These are phyloP conservation scores for Oryzias woworae DNA, from an alignment of 2,113 vertebrate genomes.

Conservation along the genomic window DNA sequence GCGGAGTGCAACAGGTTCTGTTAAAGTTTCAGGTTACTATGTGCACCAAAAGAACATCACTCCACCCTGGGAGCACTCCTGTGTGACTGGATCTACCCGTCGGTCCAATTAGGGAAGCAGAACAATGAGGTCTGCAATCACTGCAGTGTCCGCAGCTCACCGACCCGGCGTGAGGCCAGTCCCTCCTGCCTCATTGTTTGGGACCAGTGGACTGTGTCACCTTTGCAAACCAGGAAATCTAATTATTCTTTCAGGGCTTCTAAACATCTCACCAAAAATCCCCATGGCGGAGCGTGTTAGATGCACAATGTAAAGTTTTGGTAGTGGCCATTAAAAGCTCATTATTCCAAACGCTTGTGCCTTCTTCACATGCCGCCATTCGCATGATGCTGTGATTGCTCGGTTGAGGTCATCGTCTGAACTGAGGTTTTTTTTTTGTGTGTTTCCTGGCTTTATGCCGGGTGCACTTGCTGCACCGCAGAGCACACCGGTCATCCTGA, in stretches of 20 bases:
- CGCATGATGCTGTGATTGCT: constrained; percentile 28
- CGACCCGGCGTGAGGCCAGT: constrained; percentile 27
- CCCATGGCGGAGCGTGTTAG: constrained; percentile 28
- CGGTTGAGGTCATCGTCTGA: constrained; percentile 10
- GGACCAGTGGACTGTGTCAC: constrained; percentile 41
- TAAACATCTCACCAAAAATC: constrained; percentile 29
- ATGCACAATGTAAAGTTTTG: constrained; percentile 47
- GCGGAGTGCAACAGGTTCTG: constrained; percentile 24
- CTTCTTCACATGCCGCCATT: constrained; percentile 33
- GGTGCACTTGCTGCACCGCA: constrained; percentile 1
- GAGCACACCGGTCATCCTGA: too few relatives aligned
- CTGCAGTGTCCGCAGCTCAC: constrained; percentile 1
- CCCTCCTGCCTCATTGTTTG: constrained; percentile 42
- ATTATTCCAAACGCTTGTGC: constrained; percentile 37
- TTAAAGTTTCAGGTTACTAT: constrained; percentile 17
- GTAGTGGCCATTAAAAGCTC: constrained; percentile 53
- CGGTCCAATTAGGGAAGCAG: constrained; percentile 21
- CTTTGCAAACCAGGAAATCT: constrained; percentile 46
- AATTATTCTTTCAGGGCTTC: constrained; percentile 30
- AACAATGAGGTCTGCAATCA: constrained; percentile 11
- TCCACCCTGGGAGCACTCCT: constrained; percentile 5
- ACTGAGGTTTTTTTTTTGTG: neutral
- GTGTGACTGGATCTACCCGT: constrained; percentile 26
- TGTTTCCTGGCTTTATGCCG: constrained; percentile 8
- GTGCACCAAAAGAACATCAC: constrained; percentile 1